These are phyloP conservation scores for Sceliomorpha sp. DNA, from an alignment of 2,888 invertebrate species.

Conservation along the genomic window DNA sequence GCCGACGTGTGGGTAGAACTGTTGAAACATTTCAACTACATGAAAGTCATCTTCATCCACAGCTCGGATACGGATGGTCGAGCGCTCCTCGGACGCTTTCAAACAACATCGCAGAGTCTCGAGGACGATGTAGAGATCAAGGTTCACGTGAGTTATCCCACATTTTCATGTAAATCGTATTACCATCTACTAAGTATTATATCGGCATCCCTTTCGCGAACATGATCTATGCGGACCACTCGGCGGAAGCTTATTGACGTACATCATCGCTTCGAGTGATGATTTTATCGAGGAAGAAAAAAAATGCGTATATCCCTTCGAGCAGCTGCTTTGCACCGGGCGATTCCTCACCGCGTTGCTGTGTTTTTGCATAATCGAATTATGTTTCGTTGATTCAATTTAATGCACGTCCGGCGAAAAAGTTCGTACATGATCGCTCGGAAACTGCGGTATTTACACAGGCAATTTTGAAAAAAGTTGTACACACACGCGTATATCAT, in stretches of 20 bases:
- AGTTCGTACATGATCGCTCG: too few species aligned
- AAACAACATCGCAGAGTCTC: conserved; percentile 94
- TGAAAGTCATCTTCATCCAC: conserved; percentile 96
- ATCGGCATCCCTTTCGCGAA: conserved; percentile 17
- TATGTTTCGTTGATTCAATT: too few species aligned
- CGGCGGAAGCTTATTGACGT: conserved; percentile 22
- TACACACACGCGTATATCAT: too few species aligned
- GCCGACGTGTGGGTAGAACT: conserved; percentile 99
- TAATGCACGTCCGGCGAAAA: too few species aligned
- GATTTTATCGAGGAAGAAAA: conserved; percentile 30
- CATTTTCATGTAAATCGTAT: conserved; percentile 54
- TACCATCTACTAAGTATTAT: conserved; percentile 13
- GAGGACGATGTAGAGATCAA: conserved; percentile 96
- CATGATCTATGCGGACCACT: conserved; percentile 25
- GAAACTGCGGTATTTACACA: too few species aligned
- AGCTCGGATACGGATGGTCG: conserved; percentile 98
- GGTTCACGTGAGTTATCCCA: conserved; percentile 83
- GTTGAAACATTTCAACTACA: conserved; percentile 93
- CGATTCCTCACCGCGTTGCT: background rate
- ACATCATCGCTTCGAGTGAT: conserved; percentile 35
- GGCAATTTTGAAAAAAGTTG: too few species aligned
- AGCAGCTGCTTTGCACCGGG: conserved; percentile 1
- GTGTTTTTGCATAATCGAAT: too few species aligned
- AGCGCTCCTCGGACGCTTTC: conserved; percentile 94
- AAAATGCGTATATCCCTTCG: conserved; percentile 10